Base-by-base conservation (phyloP, 92 coral and sea anemone species). In the Pocillopora grandis region DNA sequence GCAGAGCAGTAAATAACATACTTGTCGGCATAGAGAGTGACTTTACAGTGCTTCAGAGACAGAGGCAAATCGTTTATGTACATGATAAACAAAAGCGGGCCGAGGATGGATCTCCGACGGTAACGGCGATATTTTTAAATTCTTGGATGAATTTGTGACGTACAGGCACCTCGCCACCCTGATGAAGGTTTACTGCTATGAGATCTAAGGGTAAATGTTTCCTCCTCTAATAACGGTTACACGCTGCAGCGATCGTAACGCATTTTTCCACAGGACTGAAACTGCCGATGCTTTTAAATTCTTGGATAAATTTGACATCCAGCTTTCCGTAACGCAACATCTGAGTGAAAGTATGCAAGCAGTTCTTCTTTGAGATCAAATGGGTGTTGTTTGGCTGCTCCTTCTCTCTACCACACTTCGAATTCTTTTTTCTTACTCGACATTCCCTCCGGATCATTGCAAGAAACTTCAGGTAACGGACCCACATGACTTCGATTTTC, bases 191-290 rank as follows among this genome's bases (percentile, higher is more conserved):
- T 13, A 62, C 9, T 31, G 81, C 81, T 9, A 63, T 60, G 21
- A 56, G 8, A 9, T 35, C 1, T 14, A 10, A 9, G 1, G 52
- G 21, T 11, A 77, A 15, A 9, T 5, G 37, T 21, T 62, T 77
- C 10, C 36, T 76, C 1, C 23, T 57, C 69, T 33, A 77, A 58
- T 5, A 77, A 10, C 69, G 71, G 10, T 59, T 77, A 35, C 81
- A 77, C 17, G 71, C 69, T 5, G 81, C 42, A 58, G 71, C 81
- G 27, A 77, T 77, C n/a, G 58, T 77, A 21, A 77, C 35, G 58
- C 70, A 77, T 17, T 62, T 60, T 14, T 59, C 71, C 23, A 61
- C 0, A 12, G 81, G 68, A 2, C 17, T 62, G 18, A 63, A 63
- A 3, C n/a, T 16, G 13, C 11, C 58, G 7, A 17, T 5, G 31